A percentile compares a stretch with the other conserved stretches of the same genome.
phyloP scores from a whole-genome alignment of 2,113 vertebrate species.

The Vanacampus margaritifer region DNA sequence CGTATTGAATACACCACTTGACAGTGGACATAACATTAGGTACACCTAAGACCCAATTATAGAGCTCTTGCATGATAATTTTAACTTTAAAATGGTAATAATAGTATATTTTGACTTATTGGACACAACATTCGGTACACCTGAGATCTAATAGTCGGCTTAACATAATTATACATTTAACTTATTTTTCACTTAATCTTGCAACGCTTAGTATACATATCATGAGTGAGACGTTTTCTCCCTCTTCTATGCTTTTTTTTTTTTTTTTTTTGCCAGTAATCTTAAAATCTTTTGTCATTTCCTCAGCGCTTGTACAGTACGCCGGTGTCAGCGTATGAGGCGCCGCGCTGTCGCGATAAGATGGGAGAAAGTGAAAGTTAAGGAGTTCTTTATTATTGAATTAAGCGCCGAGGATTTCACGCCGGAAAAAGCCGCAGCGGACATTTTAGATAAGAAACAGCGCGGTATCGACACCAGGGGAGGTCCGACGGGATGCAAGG shows the following conservation, averaged over 20 bases:
- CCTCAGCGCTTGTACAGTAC: not conserved
- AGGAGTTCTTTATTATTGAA: not conserved
- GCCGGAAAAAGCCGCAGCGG: not conserved
- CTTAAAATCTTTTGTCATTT: conserved; percentile 5
- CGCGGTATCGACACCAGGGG: not conserved
- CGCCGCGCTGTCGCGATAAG: not conserved
- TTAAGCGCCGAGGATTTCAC: not conserved
- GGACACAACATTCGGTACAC: not conserved
- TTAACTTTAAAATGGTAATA: too few species aligned
- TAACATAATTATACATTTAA: too few species aligned
- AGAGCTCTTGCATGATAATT: too few species aligned
- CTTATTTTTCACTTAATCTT: not conserved
- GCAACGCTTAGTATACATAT: not conserved
- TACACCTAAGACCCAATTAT: not conserved
- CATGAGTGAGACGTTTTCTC: not conserved
- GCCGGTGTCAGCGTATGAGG: not conserved
- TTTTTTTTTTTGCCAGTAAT: not conserved
- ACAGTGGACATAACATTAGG: not conserved
- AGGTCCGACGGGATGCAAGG: not conserved
- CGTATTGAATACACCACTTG: too few species aligned
- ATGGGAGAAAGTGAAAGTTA: not conserved
- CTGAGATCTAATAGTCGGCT: too few species aligned
- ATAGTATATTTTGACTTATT: not conserved
- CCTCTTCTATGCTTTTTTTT: not conserved
- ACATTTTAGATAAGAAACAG: not conserved